phyloP scores from a whole-genome alignment of 2,888 invertebrate genomes.

The Xestia xanthographa region DNA sequence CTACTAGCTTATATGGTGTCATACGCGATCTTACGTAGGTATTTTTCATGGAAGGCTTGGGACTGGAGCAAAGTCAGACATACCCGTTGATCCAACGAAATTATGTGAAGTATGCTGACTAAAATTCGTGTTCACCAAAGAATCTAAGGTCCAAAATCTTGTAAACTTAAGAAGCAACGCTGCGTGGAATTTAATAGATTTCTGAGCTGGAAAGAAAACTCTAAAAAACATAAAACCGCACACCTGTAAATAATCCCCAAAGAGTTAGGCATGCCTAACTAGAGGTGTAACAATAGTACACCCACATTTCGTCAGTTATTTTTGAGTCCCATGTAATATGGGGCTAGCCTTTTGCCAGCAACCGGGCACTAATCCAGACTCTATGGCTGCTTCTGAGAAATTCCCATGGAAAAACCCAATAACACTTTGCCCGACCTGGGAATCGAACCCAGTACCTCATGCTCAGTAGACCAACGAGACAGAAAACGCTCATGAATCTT shows the following conservation, averaged over 20 bases:
- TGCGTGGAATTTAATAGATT: neutral
- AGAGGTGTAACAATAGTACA: too few relatives aligned
- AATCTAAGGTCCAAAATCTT: neutral
- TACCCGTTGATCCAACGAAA: neutral
- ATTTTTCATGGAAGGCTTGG: slow-evolving; percentile 2
- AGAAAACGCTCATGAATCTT: neutral
- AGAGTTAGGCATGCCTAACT: too few relatives aligned
- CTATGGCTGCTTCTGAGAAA: too few relatives aligned
- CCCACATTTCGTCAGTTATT: too few relatives aligned
- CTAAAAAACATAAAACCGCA: neutral
- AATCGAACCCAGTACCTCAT: too few relatives aligned
- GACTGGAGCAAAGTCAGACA: neutral
- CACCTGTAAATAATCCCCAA: too few relatives aligned
- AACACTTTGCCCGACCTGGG: too few relatives aligned
- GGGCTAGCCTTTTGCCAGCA: too few relatives aligned
- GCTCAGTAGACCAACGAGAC: too few relatives aligned
- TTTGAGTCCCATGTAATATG: too few relatives aligned
- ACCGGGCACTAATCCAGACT: too few relatives aligned
- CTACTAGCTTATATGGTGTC: neutral
- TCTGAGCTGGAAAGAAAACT: neutral
- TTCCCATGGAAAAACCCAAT: too few relatives aligned
- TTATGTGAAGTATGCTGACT: neutral
- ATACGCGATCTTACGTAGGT: neutral
- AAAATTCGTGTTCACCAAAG: neutral
- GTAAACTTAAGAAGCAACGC: neutral